Evolutionary conservation across 2,888 invertebrate genomes (phyloP), one percentile per base, ranked within the genome.

Genomic region (Meloe dianella): DNA sequence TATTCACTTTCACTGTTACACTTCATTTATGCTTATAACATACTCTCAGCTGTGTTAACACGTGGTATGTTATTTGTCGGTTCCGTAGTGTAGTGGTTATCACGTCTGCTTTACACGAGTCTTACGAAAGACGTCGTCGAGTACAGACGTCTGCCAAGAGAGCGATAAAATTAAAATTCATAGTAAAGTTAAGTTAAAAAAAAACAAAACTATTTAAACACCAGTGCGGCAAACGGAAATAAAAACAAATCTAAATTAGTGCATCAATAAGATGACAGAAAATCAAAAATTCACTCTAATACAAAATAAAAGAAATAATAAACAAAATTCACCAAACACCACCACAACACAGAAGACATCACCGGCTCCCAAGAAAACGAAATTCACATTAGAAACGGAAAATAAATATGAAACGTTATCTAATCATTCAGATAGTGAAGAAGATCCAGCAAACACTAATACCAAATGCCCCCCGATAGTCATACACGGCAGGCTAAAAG

Each of bases 31-130:
- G n/a, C n/a, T n/a, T n/a, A n/a, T n/a, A n/a, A n/a, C n/a, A n/a
- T n/a, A n/a, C n/a, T n/a, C n/a, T n/a, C n/a, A n/a, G n/a, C n/a
- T n/a, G n/a, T n/a, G n/a, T n/a, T n/a, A n/a, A n/a, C n/a, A n/a
- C n/a, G n/a, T n/a, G n/a, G n/a, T n/a, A n/a, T n/a, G n/a, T n/a
- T n/a, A n/a, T n/a, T n/a, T 30, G 24, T 57, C 12, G 77, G 76
- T 74, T 82, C 83, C 80, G 82, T 82, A 81, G 82, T 82, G 82
- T 83, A 83, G 82, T 79, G 83, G 83, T 82, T 82, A 83, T 83
- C 83, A 83, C 83, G 83, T 83, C 82, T 83, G 83, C 83, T 83
- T 83, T 81, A 83, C n/a, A n/a, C n/a, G n/a, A 27, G 27, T 27
- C 27, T 27, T 27, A 4, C 27, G 2, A 27, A 4, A 27, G 27